Evolutionary conservation across 2,113 vertebrate species (phyloP).

Genomic region (Catharus fuscescens): DNA sequence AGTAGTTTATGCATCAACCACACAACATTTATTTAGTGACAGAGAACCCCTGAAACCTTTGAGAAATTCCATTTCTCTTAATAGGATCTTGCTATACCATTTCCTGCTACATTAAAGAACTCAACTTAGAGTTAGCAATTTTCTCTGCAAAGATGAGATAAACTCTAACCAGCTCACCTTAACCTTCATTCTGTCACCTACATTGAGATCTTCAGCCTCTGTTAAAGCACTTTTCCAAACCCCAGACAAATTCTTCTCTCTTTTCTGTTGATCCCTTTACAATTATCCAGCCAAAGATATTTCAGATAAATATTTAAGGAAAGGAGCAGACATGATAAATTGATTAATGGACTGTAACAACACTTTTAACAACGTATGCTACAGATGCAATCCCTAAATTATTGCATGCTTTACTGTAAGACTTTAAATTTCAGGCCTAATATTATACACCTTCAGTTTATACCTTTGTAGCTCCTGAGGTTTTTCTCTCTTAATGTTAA

Average conservation of each 20-base stretch:
- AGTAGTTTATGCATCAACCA: not conserved
- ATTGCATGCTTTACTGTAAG: not conserved
- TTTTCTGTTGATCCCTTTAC: not conserved
- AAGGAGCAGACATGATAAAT: not conserved
- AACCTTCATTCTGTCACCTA: not conserved
- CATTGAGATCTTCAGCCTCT: not conserved
- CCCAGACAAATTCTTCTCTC: not conserved
- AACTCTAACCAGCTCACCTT: not conserved
- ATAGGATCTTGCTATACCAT: not conserved
- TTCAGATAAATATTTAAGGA: not conserved
- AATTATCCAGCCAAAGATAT: not conserved
- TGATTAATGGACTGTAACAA: not conserved
- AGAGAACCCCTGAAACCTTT: not conserved
- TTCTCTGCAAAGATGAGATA: not conserved
- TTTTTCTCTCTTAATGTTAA: not conserved
- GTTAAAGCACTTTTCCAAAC: not conserved
- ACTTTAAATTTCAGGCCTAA: not conserved
- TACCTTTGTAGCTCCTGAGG: not conserved
- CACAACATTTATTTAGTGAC: slow-evolving; percentile 11
- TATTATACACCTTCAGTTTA: not conserved
- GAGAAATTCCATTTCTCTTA: not conserved
- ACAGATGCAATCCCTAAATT: not conserved
- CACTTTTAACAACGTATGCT: not conserved
- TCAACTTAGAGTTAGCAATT: not conserved
- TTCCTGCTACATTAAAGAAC: not conserved